Base-by-base conservation (phyloP, 2,113 vertebrate genomes). In the Halichoeres trimaculatus region DNA sequence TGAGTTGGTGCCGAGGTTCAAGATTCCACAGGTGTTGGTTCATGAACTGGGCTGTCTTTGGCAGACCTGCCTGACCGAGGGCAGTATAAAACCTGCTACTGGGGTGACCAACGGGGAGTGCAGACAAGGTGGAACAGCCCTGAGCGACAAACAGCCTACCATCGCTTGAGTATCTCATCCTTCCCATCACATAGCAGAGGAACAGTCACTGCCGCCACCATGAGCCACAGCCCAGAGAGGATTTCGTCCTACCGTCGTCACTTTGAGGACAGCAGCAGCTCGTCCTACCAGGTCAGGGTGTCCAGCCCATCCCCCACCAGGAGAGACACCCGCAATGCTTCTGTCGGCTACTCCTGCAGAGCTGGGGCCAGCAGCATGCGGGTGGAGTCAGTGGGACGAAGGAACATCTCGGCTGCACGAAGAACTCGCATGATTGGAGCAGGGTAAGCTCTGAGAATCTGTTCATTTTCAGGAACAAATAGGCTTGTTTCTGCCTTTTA, bases 231-330 rank as follows among this genome's bases (percentile, higher is more conserved):
- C 85, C 90, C 86, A 1, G 93, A 93, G 34, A 93, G 93, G 70
- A 93, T 94, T 60, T 95, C 93, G 0, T 94, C 93, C n/a, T 94
- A 95, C 62, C 89, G 91, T 48, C 90, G 92, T 19, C 93, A 92
- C 84, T 95, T 95, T 59, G 92, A 94, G 86, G 93, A 92, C 68
- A 89, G 77, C 78, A 78, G 81, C 78, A 80, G 76, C 80, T 85
- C 70, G 10, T 80, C 79, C 78, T 90, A 91, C 73, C 89, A 92
- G 79, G 90, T 94, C 76, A 86, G 94, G 81, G 91, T 95, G 74
- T 90, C 91, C 82, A 94, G 94, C 74, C 93, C 90, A 1, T 94
- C 94, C 45, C 93, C 92, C 1, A 74, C 75, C 50, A 82, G 92
- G 78, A 87, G 81, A 79, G 81, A 89, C 1, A 51, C 16, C 34